Percentiles rank a stretch among this genome's conserved stretches.
Evolutionary conservation across 1,140 invertebrate genomes (phyloP).

Genomic region (Drosophila bifasciata): DNA sequence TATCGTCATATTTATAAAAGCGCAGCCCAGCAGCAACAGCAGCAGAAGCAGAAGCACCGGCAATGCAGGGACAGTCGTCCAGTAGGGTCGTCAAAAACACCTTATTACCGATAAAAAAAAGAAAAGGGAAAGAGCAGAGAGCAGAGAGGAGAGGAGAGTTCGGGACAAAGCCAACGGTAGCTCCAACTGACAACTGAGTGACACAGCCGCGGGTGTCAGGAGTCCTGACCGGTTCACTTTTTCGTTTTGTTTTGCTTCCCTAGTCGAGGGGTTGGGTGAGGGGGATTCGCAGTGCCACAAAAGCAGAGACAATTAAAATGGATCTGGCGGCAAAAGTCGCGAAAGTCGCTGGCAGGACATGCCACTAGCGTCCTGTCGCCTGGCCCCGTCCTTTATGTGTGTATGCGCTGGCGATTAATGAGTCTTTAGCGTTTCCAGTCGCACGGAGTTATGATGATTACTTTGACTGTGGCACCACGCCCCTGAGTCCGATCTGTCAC

Average conservation of each 20-base stretch:
- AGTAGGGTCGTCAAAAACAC: constrained; percentile 53
- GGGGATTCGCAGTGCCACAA: constrained; percentile 23
- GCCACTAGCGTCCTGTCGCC: constrained; percentile 53
- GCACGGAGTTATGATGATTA: constrained; percentile 66
- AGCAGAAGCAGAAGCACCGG: constrained; percentile 14
- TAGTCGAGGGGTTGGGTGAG: too few relatives aligned
- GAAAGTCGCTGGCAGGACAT: constrained; percentile 43
- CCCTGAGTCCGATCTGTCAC: not conserved
- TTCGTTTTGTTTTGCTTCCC: constrained; percentile 37
- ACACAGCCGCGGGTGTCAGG: constrained; percentile 59
- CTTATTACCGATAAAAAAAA: constrained; percentile 42
- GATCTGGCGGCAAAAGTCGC: constrained; percentile 66
- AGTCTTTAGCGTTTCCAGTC: constrained; percentile 71
- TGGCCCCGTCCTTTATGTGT: constrained; percentile 25
- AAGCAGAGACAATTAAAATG: constrained; percentile 73
- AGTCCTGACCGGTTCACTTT: constrained; percentile 39
- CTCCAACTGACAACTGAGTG: constrained; percentile 39
- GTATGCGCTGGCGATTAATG: constrained; percentile 64
- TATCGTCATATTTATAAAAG: constrained; percentile 75
- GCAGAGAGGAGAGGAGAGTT: not conserved
- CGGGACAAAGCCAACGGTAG: constrained; percentile 8
- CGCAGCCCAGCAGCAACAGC: constrained; percentile 36
- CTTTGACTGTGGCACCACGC: constrained; percentile 26
- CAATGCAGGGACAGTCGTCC: constrained; percentile 14
- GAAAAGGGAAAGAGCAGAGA: not conserved